A percentile compares a stretch with the other conserved stretches of the same genome.
phyloP scores from a whole-genome alignment of 2,113 vertebrate genomes.

The Hippoglossus stenolepis region DNA sequence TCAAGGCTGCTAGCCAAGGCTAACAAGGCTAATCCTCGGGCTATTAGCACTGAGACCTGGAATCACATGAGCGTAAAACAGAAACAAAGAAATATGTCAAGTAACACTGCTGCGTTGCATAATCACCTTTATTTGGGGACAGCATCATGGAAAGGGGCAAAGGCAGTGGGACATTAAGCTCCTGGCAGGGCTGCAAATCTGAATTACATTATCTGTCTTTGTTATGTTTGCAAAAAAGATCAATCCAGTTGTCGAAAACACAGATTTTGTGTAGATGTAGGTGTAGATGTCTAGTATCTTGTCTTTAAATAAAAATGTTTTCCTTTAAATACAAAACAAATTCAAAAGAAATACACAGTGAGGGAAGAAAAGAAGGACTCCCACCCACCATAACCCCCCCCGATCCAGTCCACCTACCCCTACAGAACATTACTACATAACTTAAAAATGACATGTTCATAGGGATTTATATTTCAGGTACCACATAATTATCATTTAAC shows the following conservation, averaged over 20 bases:
- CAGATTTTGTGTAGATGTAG: background rate
- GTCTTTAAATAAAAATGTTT: too few relatives aligned
- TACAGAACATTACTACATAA: too few relatives aligned
- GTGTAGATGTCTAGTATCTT: too few relatives aligned
- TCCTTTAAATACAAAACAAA: too few relatives aligned
- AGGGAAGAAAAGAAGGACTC: too few relatives aligned
- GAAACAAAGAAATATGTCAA: conserved; percentile 19
- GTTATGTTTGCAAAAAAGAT: background rate
- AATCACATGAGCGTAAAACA: conserved; percentile 34
- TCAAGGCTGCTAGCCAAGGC: conserved; percentile 18
- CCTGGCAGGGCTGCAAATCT: background rate
- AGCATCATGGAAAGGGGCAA: background rate
- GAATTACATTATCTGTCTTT: background rate
- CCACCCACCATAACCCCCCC: too few relatives aligned
- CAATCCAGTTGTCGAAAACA: background rate
- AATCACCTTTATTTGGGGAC: background rate
- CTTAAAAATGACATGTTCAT: too few relatives aligned
- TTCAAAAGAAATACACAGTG: too few relatives aligned
- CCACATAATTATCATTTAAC: too few relatives aligned
- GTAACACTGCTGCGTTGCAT: background rate
- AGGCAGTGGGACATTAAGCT: background rate
- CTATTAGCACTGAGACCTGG: conserved; percentile 16
- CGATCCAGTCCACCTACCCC: too few relatives aligned
- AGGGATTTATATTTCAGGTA: too few relatives aligned
- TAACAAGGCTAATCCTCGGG: conserved; percentile 17